Percentiles rank a stretch among this genome's conserved stretches.
phyloP scores from a whole-genome alignment of 2,113 vertebrate genomes.

The Anolis sagrei region DNA sequence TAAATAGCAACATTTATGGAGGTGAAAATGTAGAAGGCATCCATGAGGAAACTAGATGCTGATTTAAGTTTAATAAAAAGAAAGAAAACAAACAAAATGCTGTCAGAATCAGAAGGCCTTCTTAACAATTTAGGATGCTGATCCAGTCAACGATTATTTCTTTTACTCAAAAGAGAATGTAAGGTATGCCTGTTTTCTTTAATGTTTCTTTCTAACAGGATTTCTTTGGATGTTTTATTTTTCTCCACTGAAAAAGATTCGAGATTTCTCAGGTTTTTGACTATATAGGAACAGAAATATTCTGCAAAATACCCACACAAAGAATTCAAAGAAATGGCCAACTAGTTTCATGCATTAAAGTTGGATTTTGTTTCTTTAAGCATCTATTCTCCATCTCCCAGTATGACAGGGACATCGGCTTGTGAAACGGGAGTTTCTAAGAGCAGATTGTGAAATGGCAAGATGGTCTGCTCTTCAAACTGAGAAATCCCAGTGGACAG shows the following conservation, averaged over 20 bases:
- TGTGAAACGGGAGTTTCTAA: not conserved
- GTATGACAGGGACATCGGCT: not conserved
- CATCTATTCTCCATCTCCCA: not conserved
- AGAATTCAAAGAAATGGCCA: not conserved
- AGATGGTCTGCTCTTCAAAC: not conserved
- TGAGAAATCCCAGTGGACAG: not conserved
- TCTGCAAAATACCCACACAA: conserved; percentile 2
- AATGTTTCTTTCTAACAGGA: conserved; percentile 47
- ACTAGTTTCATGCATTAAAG: not conserved
- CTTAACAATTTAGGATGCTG: conserved; percentile 53
- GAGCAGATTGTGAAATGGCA: not conserved
- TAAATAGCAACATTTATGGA: conserved; percentile 50
- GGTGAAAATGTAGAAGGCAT: conserved; percentile 56
- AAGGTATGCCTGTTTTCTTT: conserved; percentile 17
- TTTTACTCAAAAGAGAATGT: conserved; percentile 54
- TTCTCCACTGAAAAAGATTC: conserved; percentile 32
- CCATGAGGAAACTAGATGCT: conserved; percentile 33
- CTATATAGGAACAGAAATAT: conserved; percentile 21
- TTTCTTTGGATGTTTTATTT: conserved; percentile 38
- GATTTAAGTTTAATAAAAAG: conserved; percentile 38
- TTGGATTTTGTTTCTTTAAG: not conserved
- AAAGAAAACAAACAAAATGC: conserved; percentile 43
- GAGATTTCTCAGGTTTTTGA: conserved; percentile 23
- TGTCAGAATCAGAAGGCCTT: conserved; percentile 55
- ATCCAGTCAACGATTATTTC: conserved; percentile 44